Evolutionary conservation across 2,113 vertebrate species (phyloP), one percentile per base, ranked within the genome.

Genomic region (Bostrychus sinensis): DNA sequence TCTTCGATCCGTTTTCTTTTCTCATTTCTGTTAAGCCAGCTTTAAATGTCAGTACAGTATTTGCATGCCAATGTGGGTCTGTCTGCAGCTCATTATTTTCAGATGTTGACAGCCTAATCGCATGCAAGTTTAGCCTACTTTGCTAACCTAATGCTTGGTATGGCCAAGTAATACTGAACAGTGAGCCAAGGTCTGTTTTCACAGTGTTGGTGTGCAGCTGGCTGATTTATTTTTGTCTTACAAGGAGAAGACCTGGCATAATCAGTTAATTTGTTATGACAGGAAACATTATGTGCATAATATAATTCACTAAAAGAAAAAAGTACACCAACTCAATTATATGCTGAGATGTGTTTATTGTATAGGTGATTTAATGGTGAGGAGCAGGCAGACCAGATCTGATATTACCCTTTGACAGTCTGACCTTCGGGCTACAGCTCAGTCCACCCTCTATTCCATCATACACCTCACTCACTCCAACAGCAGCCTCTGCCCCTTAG

Each of bases 21-120:
- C 86, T 87, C 77, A 63, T 84, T 88, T 85, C 78, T 71, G 86
- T 72, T 69, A 86, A 82, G 85, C 72, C 78, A 86, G 86, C 84
- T 90, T 86, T 82, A 89, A 92, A 91, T 87, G 85, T 85, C 86
- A 89, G 63, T 65, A 72, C 84, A 86, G 81, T 81, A 89, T 90
- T 84, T 86, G 86, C 86, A 90, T 89, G 86, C 82, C 80, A 83
- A 81, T 84, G 81, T 70, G 70, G 67, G 72, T 81, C 64, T 66
- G 70, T 84, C 71, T 81, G 77, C 81, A 85, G 86, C 74, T 86
- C 81, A 84, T 89, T 89, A 89, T 85, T 87, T 86, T 82, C 75
- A 78, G 69, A 85, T 70, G 83, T 82, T 84, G 79, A 86, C 80
- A 83, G 83, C 54, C 61, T 85, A 84, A 87, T 88, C 75, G n/a